Percentiles rank a stretch among this genome's conserved stretches.
These are phyloP conservation scores for Amazona guildingii DNA, from an alignment of 2,113 vertebrate genomes.

Conservation along the genomic window DNA sequence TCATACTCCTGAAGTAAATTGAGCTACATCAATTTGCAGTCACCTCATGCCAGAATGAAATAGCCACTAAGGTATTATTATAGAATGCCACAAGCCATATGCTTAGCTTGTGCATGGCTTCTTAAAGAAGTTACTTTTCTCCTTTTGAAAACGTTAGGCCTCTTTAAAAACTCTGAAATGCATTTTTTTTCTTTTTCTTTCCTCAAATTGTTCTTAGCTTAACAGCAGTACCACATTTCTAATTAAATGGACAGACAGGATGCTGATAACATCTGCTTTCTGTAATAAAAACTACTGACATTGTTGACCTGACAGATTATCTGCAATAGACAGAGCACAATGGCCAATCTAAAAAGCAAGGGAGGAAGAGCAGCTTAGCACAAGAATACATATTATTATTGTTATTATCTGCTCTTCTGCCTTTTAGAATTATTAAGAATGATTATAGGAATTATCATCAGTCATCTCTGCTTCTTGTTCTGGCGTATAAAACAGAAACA, in stretches of 20 bases:
- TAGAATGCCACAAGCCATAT: not conserved
- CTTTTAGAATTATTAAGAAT: constrained; percentile 49
- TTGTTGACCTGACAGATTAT: constrained; percentile 69
- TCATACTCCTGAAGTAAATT: not conserved
- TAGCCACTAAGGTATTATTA: not conserved
- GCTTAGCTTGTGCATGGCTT: not conserved
- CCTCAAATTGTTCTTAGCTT: constrained; percentile 27
- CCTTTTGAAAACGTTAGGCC: not conserved
- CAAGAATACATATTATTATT: not conserved
- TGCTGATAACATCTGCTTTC: constrained; percentile 70
- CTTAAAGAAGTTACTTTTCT: not conserved
- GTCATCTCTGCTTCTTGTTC: constrained; percentile 44
- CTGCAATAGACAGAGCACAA: constrained; percentile 60
- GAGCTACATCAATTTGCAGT: not conserved
- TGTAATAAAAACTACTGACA: constrained; percentile 74
- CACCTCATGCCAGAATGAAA: not conserved
- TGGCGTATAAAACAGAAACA: constrained; percentile 17
- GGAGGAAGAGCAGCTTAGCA: not conserved
- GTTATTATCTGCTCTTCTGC: constrained; percentile 17
- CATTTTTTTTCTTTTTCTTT: not conserved
- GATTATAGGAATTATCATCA: constrained; percentile 55
- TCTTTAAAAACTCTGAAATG: constrained; percentile 5
- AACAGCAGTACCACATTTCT: constrained; percentile 52
- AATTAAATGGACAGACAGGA: constrained; percentile 71
- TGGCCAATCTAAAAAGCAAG: constrained; percentile 30